Conservation (phyloP, 2,113 vertebrate genomes). For the Cyanoramphus novaezelandiae region DNA sequence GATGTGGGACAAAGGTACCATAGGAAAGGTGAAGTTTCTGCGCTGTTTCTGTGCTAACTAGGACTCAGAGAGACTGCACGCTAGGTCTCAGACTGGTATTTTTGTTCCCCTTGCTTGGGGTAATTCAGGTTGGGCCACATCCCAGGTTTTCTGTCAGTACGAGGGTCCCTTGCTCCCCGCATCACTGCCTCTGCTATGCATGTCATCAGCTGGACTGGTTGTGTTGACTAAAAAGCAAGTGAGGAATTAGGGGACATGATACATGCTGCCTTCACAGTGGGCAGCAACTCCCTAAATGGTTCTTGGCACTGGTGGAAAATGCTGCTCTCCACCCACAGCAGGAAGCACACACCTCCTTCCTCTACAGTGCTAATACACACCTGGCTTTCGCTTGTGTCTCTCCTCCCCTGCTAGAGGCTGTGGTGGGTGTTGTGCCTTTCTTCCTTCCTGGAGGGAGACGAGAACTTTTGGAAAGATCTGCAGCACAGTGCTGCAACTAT, state of each 20-base stretch:
- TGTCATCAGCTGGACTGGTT: neutral
- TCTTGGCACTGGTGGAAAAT: neutral
- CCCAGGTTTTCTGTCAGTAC: neutral
- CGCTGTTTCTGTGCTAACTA: neutral
- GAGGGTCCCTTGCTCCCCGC: neutral
- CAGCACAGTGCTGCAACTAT: neutral
- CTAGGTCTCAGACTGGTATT: neutral
- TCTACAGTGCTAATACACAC: neutral
- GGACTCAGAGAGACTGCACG: neutral
- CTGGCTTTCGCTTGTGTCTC: neutral
- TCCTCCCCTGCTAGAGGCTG: neutral
- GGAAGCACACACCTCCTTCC: slow-evolving; percentile 25
- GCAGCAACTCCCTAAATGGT: neutral
- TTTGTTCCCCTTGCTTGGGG: neutral
- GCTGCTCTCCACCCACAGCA: neutral
- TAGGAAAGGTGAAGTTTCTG: neutral
- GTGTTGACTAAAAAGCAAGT: neutral
- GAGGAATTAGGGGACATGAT: accelerated
- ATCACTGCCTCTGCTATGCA: neutral
- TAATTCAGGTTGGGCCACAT: neutral
- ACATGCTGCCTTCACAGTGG: neutral
- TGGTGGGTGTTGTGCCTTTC: neutral
- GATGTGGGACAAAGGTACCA: neutral
- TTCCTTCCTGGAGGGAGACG: neutral
- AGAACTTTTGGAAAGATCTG: neutral